phyloP scores from a whole-genome alignment of 1,140 invertebrate species.

The Babylonia areolata region DNA sequence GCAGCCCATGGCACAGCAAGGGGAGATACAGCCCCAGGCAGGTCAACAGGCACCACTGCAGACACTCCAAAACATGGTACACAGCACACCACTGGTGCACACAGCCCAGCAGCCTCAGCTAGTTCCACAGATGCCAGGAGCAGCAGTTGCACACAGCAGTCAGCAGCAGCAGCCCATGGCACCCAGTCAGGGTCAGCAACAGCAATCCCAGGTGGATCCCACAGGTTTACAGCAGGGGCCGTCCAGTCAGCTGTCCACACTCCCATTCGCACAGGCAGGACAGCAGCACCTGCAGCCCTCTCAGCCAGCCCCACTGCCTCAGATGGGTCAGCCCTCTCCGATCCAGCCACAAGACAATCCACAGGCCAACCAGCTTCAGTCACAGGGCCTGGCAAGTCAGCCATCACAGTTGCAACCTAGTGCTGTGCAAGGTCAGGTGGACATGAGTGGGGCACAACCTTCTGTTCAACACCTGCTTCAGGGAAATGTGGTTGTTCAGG shows the following conservation, averaged over 20 bases:
- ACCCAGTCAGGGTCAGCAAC: background rate
- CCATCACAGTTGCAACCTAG: background rate
- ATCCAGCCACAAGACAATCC: background rate
- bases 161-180: too few species aligned
- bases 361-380: background rate
- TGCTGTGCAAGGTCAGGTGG: background rate
- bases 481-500: background rate
- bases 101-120: background rate
- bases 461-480: background rate
- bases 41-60: background rate
- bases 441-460: background rate
- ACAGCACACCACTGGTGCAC: background rate
- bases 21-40: background rate
- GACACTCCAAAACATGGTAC: background rate
- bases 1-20: background rate
- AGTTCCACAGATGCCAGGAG: too few species aligned
- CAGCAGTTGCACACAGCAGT: background rate
- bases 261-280: background rate
- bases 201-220: background rate
- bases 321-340: background rate
- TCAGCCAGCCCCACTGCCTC: background rate
- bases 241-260: background rate
- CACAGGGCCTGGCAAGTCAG: background rate
- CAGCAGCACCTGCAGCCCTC: background rate
- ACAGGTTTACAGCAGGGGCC: background rate